phyloP scores from a whole-genome alignment of 2,888 invertebrate genomes.

The Agriopis aurantiaria region DNA sequence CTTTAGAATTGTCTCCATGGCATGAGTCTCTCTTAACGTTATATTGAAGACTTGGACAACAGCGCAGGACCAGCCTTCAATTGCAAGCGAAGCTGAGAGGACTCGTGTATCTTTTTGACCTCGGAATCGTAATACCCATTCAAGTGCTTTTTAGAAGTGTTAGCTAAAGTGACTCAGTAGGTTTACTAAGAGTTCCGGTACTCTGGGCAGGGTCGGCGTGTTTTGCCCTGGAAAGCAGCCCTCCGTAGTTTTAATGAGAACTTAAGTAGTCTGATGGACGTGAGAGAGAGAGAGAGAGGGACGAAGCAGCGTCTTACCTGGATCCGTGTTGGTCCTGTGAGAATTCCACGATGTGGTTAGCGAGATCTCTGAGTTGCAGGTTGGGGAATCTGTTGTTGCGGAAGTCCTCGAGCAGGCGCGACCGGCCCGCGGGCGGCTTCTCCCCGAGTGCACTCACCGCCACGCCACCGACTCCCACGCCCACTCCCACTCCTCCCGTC shows the following conservation, averaged over 20 bases:
- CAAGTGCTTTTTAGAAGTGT: too few species aligned
- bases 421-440: slow-evolving; percentile 90
- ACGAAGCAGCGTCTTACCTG: slow-evolving; percentile 65
- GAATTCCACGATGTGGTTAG: slow-evolving; percentile 99
- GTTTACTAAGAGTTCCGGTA: too few species aligned
- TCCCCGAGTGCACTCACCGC: slow-evolving; percentile 74
- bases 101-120: neutral
- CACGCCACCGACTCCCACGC: slow-evolving; percentile 60
- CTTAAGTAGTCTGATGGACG: neutral
- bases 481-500: slow-evolving; percentile 72
- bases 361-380: slow-evolving; percentile 96
- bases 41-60: too few species aligned
- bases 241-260: too few species aligned
- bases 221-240: too few species aligned
- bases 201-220: too few species aligned
- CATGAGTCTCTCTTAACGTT: neutral
- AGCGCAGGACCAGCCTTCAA: neutral
- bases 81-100: neutral
- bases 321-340: slow-evolving; percentile 99
- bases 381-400: slow-evolving; percentile 95
- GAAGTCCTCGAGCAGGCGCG: slow-evolving; percentile 98
- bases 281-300: neutral
- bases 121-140: neutral
- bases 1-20: neutral
- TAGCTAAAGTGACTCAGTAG: too few species aligned